Evolutionary conservation across 2,797 vertebrate genomes (phyloP).

Genomic region (Mormyrus hasselquistii): DNA sequence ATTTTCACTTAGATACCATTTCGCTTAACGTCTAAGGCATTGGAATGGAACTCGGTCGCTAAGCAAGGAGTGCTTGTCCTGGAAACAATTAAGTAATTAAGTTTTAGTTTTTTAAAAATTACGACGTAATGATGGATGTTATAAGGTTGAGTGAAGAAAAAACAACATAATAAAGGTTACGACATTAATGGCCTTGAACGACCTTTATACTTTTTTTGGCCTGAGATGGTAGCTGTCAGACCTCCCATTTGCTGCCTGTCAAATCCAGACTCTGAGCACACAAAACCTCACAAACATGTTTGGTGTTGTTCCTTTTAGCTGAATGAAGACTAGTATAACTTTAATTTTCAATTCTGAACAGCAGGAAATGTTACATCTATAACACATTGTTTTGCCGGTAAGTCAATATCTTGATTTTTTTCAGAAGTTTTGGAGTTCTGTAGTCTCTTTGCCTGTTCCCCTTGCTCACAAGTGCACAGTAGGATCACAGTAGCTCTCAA

Average conservation of each 20-base stretch:
- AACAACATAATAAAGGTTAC: neutral
- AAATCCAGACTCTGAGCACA: neutral
- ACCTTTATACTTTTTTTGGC: neutral
- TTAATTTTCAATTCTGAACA: neutral
- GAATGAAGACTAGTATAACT: neutral
- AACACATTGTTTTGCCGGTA: neutral
- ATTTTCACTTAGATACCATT: neutral
- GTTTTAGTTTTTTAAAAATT: neutral
- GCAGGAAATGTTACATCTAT: neutral
- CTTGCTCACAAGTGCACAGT: neutral
- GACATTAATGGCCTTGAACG: neutral
- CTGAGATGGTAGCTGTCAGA: neutral
- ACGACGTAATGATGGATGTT: no score
- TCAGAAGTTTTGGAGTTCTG: neutral
- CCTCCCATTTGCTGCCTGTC: neutral
- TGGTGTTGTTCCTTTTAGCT: neutral
- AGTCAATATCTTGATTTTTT: neutral
- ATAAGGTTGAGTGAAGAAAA: no score
- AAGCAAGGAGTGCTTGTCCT: neutral
- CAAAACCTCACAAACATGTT: neutral
- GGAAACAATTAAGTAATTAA: neutral
- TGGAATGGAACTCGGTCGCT: neutral
- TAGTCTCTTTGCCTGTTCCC: neutral
- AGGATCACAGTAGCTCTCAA: slow-evolving; percentile 22
- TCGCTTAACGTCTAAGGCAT: neutral